Base-by-base conservation (phyloP, 2,113 vertebrate species). In the Lampris incognitus region DNA sequence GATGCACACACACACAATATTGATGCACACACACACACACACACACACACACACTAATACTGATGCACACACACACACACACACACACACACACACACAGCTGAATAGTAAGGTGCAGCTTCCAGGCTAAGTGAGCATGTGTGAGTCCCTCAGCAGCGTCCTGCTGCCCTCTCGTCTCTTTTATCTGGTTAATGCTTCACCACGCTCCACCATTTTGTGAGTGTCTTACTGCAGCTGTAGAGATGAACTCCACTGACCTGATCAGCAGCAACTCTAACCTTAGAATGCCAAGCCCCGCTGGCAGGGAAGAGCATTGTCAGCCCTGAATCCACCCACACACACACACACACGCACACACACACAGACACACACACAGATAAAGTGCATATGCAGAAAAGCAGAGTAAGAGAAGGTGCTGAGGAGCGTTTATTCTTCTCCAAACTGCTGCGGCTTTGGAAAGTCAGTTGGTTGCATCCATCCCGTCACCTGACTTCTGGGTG, bases 401-500 rank as follows among this genome's bases (percentile, higher is more conserved):
- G 41, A 56, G 40, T 56, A 51, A 62, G 77, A 72, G 74, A 79
- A 72, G 74, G 70, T 73, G 60, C 69, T 68, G 9, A 66, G 70
- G 73, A 73, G 79, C 74, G 68, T 85, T 88, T 73, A 81, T 86
- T 86, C 76, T 77, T 84, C 48, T 66, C 64, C 72, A 76, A 67
- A 58, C 62, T 66, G 63, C 78, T 68, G 74, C 73, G 46, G 69
- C 79, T 68, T 61, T 50, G 54, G 78, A 69, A 70, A 81, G 67
- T 81, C 69, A 55, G 78, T 62, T 72, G 76, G 78, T 62, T 72
- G 76, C 76, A 76, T 67, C 73, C 79, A 89, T 77, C 74, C 70
- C 78, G 56, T 71, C 74, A 87, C 82, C 82, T 91, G 91, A 91
- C 92, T 88, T 89, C 91, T 86, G 85, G 58, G 61, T 24, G 24